phyloP scores from a whole-genome alignment of 2,113 vertebrate genomes.

The Neopipo cinnamomea region DNA sequence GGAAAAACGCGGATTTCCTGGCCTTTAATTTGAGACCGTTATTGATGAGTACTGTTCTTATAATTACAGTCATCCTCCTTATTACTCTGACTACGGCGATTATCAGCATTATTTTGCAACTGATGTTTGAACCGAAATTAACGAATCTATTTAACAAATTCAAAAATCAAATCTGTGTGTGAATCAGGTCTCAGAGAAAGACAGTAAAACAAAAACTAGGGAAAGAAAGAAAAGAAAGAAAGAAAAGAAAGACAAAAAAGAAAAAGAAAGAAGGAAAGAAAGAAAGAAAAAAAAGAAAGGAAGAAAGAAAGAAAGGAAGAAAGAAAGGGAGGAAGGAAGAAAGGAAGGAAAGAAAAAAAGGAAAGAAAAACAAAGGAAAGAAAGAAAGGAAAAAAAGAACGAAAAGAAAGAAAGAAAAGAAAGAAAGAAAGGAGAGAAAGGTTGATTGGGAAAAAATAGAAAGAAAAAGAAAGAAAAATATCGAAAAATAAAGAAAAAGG shows the following conservation, averaged over 20 bases:
- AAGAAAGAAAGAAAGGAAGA: too few species aligned
- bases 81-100: not conserved
- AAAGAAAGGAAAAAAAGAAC: too few species aligned
- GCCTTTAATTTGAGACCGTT: not conserved
- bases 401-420: too few species aligned
- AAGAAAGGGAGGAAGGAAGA: not conserved
- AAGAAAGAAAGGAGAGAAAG: too few species aligned
- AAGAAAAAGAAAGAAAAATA: not conserved
- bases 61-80: not conserved
- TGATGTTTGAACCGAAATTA: not conserved
- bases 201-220: not conserved
- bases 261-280: not conserved
- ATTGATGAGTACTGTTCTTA: not conserved
- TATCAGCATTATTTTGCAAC: not conserved
- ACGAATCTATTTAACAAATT: not conserved
- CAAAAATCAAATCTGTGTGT: not conserved
- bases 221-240: too few species aligned
- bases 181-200: not conserved
- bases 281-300: too few species aligned
- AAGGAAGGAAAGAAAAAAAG: too few species aligned
- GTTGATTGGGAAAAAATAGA: not conserved
- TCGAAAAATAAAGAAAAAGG: too few species aligned
- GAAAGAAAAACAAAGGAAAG: too few species aligned
- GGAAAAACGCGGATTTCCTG: not conserved
- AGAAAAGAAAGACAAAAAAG: not conserved